phyloP scores from a whole-genome alignment of 2,113 vertebrate species.

The Xiphophorus maculatus region DNA sequence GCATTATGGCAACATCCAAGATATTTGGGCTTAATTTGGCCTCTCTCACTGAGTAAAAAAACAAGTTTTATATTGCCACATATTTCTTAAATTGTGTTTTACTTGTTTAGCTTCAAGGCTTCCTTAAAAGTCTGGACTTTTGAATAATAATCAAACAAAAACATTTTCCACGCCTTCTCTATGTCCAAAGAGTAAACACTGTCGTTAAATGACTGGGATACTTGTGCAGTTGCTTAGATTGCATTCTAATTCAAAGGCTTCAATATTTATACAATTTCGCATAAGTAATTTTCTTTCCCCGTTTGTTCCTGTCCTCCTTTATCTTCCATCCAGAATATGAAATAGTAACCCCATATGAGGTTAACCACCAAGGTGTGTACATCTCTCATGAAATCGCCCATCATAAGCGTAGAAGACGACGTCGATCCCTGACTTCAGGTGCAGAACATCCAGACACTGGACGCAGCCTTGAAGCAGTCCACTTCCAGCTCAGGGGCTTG shows the following conservation, averaged over 20 bases:
- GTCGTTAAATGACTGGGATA: background rate
- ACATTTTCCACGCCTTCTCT: too few species aligned
- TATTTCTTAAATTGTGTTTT: too few species aligned
- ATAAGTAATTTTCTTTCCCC: background rate
- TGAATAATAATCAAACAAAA: too few species aligned
- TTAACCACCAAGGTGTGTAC: slow-evolving; percentile 80
- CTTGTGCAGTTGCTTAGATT: background rate
- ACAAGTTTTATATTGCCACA: too few species aligned
- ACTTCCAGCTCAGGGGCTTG: slow-evolving; percentile 83
- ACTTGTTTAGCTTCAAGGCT: too few species aligned
- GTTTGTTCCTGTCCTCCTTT: background rate
- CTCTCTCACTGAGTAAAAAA: too few species aligned
- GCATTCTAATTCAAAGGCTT: slow-evolving; percentile 1
- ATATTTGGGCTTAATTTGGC: too few species aligned
- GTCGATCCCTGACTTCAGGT: slow-evolving; percentile 54
- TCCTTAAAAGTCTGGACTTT: too few species aligned
- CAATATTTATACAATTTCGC: background rate
- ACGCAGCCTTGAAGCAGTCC: slow-evolving; percentile 57
- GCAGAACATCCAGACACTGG: slow-evolving; percentile 15
- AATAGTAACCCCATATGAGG: slow-evolving; percentile 87
- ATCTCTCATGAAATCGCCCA: slow-evolving; percentile 83
- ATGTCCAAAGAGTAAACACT: too few species aligned
- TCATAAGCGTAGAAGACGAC: slow-evolving; percentile 76
- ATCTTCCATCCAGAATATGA: slow-evolving; percentile 82
- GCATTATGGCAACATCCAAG: background rate